Percentiles rank a stretch among this genome's conserved stretches.
These are phyloP conservation scores for Empidonax alnorum DNA, from an alignment of 2,113 vertebrate species.

Conservation along the genomic window DNA sequence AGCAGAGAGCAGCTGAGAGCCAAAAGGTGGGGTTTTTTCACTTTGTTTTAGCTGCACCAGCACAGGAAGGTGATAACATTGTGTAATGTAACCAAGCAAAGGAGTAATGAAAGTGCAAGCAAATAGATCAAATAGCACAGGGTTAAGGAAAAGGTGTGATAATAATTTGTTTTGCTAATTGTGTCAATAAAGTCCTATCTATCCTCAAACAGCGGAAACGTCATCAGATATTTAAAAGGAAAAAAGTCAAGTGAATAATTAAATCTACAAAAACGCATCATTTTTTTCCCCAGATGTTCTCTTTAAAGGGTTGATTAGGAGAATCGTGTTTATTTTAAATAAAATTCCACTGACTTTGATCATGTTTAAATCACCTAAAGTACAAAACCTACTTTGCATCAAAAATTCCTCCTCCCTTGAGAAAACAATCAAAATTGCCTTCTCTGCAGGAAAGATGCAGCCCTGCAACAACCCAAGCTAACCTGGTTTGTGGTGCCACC, in stretches of 20 bases:
- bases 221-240: neutral
- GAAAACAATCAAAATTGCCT: neutral
- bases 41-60: slow-evolving; percentile 28
- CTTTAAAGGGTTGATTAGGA: neutral
- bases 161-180: slow-evolving; percentile 54
- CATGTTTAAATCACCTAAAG: neutral
- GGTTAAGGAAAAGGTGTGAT: slow-evolving; percentile 48
- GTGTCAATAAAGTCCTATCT: slow-evolving; percentile 49
- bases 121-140: slow-evolving; percentile 33
- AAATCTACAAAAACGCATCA: neutral
- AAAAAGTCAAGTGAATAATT: neutral
- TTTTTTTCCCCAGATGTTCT: neutral
- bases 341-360: slow-evolving; percentile 21
- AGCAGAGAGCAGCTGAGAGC: slow-evolving; percentile 33
- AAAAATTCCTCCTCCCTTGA: neutral
- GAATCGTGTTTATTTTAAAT: neutral
- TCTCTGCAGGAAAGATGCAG: neutral
- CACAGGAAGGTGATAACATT: slow-evolving; percentile 45
- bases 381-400: neutral
- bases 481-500: rapidly evolving
- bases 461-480: neutral
- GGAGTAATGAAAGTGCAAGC: slow-evolving; percentile 37
- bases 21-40: neutral
- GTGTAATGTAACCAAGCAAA: slow-evolving; percentile 29
- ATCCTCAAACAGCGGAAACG: slow-evolving; percentile 5